A percentile compares a stretch with the other conserved stretches of the same genome.
phyloP scores from a whole-genome alignment of 2,113 vertebrate genomes.

The Dicrurus megarhynchus region DNA sequence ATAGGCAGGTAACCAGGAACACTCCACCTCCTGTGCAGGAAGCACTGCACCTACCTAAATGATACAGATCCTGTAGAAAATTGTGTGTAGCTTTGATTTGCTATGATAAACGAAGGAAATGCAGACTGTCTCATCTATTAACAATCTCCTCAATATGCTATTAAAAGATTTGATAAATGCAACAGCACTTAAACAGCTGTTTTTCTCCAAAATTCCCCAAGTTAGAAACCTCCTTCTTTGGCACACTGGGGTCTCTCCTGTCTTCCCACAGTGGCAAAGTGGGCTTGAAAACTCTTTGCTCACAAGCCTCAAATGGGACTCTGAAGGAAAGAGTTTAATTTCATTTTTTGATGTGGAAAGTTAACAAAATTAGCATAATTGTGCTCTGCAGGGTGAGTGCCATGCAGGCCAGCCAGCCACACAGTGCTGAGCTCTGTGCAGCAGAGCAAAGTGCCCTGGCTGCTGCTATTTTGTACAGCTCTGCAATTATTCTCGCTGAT shows the following conservation, averaged over 20 bases:
- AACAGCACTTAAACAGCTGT: not conserved
- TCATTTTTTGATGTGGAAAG: not conserved
- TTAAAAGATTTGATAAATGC: not conserved
- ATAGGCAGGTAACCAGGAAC: not conserved
- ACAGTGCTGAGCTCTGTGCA: not conserved
- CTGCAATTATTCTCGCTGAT: not conserved
- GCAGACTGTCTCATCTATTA: not conserved
- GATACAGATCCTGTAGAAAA: not conserved
- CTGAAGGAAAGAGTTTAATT: not conserved
- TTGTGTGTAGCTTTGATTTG: not conserved
- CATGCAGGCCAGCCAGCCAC: not conserved
- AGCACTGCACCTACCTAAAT: not conserved
- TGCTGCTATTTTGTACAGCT: not conserved
- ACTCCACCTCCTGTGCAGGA: not conserved
- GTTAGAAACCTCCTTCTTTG: not conserved
- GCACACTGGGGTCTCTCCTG: not conserved
- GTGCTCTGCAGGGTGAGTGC: rapidly evolving
- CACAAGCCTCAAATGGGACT: not conserved
- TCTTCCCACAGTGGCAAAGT: not conserved
- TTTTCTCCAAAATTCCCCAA: not conserved
- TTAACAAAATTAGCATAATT: not conserved
- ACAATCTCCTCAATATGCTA: not conserved
- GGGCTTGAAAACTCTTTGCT: not conserved
- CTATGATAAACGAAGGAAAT: rapidly evolving
- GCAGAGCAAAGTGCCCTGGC: not conserved